A percentile compares a stretch with the other conserved stretches of the same genome.
These are phyloP conservation scores for Oscarella lobularis DNA, from an alignment of 37 sponge, comb jelly and placozoan species.

Conservation along the genomic window DNA sequence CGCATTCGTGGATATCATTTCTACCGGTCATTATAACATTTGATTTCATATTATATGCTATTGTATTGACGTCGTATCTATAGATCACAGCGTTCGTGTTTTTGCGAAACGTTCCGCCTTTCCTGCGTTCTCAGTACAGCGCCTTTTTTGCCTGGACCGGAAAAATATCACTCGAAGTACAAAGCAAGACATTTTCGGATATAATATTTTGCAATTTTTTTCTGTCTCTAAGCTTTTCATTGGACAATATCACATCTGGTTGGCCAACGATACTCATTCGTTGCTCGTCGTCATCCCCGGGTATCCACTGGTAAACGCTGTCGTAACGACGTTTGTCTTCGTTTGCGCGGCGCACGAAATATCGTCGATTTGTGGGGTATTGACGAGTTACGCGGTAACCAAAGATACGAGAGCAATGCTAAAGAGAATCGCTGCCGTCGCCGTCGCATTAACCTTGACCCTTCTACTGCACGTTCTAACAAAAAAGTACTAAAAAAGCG, in stretches of 20 bases:
- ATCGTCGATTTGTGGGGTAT: not conserved
- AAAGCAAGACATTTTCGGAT: not conserved
- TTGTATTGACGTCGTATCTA: not conserved
- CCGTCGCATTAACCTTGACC: too few relatives aligned
- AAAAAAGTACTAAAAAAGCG: too few relatives aligned
- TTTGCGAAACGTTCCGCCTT: constrained; percentile 8
- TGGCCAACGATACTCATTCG: constrained; percentile 8
- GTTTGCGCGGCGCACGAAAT: not conserved
- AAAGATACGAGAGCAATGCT: not conserved
- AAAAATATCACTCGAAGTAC: not conserved
- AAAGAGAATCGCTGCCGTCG: not conserved
- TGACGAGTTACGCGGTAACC: not conserved
- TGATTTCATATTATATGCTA: not conserved
- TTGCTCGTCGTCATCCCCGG: not conserved
- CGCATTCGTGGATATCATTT: constrained; percentile 9
- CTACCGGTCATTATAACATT: constrained; percentile 1
- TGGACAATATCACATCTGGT: constrained; percentile 12
- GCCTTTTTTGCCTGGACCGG: not conserved
- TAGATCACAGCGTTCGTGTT: constrained; percentile 8
- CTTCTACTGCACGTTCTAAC: too few relatives aligned
- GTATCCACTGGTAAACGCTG: not conserved
- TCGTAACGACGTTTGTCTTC: not conserved
- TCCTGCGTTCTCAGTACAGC: not conserved
- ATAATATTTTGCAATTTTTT: not conserved
- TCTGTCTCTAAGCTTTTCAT: constrained; percentile 9